Percentiles rank a stretch among this genome's conserved stretches.
Evolutionary conservation across 64 coral and sea anemone species (phyloP).

Genomic region (Actinia tenebrosa): DNA sequence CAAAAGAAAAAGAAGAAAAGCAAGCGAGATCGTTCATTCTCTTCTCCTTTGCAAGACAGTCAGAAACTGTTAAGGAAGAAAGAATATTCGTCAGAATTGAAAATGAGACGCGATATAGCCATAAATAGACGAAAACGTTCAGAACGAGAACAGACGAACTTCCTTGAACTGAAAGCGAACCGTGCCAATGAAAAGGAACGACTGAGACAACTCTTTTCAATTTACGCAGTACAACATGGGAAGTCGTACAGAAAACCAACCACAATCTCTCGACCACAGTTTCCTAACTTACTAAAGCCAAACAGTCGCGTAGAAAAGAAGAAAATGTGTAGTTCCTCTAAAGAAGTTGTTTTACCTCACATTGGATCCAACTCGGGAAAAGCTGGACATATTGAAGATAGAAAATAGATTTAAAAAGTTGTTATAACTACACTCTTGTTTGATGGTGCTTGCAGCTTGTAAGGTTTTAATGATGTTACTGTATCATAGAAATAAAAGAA

Average conservation of each 20-base stretch:
- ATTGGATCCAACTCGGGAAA: neutral
- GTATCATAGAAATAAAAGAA: neutral
- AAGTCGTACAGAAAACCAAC: conserved; percentile 56
- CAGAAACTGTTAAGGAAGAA: conserved; percentile 61
- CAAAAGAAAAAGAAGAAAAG: conserved; percentile 55
- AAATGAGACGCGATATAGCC: conserved; percentile 40
- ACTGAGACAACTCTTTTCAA: conserved; percentile 67
- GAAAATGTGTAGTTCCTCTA: neutral
- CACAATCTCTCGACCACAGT: conserved; percentile 51
- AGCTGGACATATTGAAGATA: neutral
- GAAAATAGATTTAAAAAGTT: neutral
- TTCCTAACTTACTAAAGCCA: conserved; percentile 72
- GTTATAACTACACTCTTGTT: neutral
- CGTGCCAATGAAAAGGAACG: conserved; percentile 61
- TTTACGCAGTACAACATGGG: conserved; percentile 77
- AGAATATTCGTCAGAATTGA: conserved; percentile 58
- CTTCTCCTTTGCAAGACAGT: neutral
- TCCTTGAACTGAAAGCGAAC: conserved; percentile 50
- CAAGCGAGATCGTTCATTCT: neutral
- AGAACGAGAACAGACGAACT: conserved; percentile 26
- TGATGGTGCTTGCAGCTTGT: neutral
- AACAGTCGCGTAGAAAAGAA: neutral
- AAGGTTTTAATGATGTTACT: neutral
- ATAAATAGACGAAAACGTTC: conserved; percentile 27
- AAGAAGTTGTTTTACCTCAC: neutral